These are phyloP conservation scores for Pseudoips prasinana DNA, from an alignment of 2,888 invertebrate genomes.

Conservation along the genomic window DNA sequence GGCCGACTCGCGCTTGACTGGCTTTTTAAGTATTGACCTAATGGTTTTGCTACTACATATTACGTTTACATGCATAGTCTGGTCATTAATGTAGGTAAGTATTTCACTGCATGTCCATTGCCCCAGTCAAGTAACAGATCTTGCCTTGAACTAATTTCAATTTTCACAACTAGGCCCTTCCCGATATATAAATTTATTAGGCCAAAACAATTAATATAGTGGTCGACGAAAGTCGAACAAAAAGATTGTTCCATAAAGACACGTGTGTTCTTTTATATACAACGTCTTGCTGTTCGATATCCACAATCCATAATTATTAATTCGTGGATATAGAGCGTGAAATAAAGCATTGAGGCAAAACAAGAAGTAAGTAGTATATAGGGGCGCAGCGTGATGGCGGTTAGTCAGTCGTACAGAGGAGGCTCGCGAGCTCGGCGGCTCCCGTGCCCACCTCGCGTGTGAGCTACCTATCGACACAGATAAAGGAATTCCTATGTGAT, in stretches of 20 bases:
- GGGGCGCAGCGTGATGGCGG: constrained; percentile 57
- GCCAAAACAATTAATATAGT: constrained; percentile 42
- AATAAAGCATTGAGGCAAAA: constrained; percentile 70
- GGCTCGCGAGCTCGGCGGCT: constrained; percentile 47
- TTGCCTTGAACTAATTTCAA: constrained; percentile 56
- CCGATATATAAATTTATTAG: constrained; percentile 48
- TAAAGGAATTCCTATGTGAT: constrained; percentile 66
- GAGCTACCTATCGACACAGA: constrained; percentile 41
- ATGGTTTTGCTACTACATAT: too few relatives aligned
- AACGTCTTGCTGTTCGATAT: constrained; percentile 44
- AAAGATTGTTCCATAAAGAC: constrained; percentile 29
- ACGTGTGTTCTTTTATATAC: constrained; percentile 32
- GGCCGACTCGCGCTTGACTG: too few relatives aligned
- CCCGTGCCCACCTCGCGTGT: constrained; percentile 34
- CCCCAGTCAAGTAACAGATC: constrained; percentile 12
- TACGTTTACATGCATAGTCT: too few relatives aligned
- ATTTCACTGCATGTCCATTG: not conserved
- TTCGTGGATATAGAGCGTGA: constrained; percentile 77
- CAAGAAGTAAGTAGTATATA: constrained; percentile 73
- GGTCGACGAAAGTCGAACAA: constrained; percentile 49
- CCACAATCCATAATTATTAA: constrained; percentile 67
- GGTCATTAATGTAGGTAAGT: too few relatives aligned
- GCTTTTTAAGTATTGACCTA: too few relatives aligned
- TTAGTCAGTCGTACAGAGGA: constrained; percentile 57
- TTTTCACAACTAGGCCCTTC: constrained; percentile 48